Evolutionary conservation across 2,797 vertebrate species (phyloP), one percentile per base, ranked within the genome.

Genomic region (Crenichthys baileyi): DNA sequence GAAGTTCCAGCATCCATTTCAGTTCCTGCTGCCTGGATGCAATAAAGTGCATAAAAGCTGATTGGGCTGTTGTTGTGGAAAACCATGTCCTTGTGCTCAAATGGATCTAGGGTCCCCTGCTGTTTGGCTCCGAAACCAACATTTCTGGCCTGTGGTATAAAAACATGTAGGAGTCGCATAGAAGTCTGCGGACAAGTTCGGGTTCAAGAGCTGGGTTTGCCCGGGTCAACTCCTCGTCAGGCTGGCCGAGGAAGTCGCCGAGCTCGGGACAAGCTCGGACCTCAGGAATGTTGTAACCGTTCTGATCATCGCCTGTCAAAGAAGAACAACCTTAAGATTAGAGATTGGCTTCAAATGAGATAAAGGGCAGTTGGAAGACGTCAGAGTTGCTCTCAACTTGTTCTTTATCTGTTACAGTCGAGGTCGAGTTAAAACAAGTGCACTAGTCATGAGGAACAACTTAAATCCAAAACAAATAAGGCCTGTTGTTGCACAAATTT

Each of bases 81-180:
- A 90, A 51, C 1, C 0, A 8, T 29, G 85, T 89, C 77, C 84
- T 88, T 31, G 12, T 72, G 80, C 73, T 70, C 74, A 44, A 18
- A 41, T 13, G 20, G 16, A 2, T 82, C 82, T 77, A 85, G 31
- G 61, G 50, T 75, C 82, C 81, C 80, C 63, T 76, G 7, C 80
- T 77, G 81, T 73, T 84, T 74, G 81, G 60, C 60, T 73, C 72
- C 39, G 75, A 81, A 79, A 78, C 70, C 5, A 74, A 48, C 15
- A 4, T 39, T n/a, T 77, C 70, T 65, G 90, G 58, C 31, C 80
- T 92, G 76, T 96, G 94, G 81, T 96, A 96, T 65, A 96, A 91
- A 92, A 94, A 96, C 94, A 96, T 96, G 88, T 96, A 96, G 65
- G 95, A 95, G 88, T 96, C 96, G 70, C 94, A 95, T 71, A 96